Conservation (phyloP, 2,113 vertebrate genomes). For the Platichthys flesus region DNA sequence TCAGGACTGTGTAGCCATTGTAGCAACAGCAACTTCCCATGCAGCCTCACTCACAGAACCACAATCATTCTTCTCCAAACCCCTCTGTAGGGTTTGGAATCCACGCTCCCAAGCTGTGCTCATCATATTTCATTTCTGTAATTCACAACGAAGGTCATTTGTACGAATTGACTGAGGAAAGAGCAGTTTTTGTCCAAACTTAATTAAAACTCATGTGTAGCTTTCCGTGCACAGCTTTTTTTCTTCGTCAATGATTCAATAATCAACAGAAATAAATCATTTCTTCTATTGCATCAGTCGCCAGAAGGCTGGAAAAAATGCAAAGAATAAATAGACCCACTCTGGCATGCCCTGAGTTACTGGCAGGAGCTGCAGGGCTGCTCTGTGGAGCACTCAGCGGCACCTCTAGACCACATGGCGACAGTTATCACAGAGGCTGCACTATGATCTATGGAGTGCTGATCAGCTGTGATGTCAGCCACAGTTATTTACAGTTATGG, state of each 20-base stretch:
- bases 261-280: constrained; percentile 79
- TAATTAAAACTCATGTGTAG: constrained; percentile 75
- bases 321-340: constrained; percentile 75
- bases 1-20: constrained; percentile 36
- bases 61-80: constrained; percentile 27
- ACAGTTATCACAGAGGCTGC: constrained; percentile 48
- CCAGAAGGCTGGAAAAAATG: constrained; percentile 76
- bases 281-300: constrained; percentile 69
- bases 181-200: constrained; percentile 68
- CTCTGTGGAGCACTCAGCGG: constrained; percentile 50
- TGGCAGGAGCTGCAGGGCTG: constrained; percentile 65
- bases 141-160: constrained; percentile 76
- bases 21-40: constrained; percentile 59
- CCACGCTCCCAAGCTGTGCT: constrained; percentile 55
- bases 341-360: constrained; percentile 66
- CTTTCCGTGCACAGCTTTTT: constrained; percentile 40
- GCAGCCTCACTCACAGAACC: constrained; percentile 30
- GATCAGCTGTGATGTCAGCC: constrained; percentile 57
- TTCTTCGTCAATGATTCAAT: constrained; percentile 66
- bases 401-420: constrained; percentile 53
- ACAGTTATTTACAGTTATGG: constrained; percentile 9
- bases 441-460: constrained; percentile 50
- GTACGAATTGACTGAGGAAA: constrained; percentile 74
- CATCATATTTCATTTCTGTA: constrained; percentile 74
- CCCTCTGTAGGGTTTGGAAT: constrained; percentile 18